These are phyloP conservation scores for Megalurothrips usitatus DNA, from an alignment of 2,888 invertebrate species.

Conservation along the genomic window DNA sequence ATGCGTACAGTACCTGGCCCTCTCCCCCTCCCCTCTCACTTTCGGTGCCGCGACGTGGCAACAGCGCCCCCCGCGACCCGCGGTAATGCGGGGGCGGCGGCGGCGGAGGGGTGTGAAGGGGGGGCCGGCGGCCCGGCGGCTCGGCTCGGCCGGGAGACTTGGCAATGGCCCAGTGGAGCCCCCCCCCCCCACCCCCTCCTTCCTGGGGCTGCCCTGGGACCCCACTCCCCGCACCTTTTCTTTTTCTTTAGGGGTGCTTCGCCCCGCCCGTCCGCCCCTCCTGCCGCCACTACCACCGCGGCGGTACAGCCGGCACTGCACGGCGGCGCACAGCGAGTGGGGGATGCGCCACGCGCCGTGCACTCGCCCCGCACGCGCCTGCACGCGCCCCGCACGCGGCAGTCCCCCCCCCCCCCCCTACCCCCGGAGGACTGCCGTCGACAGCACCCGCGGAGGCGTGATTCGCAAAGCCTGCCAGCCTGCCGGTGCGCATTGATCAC, in stretches of 20 bases:
- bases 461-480: too few relatives aligned
- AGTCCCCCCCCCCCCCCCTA: too few relatives aligned
- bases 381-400: not conserved
- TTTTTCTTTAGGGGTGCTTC: not conserved
- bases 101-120: not conserved
- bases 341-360: not conserved
- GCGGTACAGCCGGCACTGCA: not conserved
- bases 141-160: not conserved
- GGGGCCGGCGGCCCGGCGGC: not conserved
- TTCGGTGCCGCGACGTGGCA: constrained; percentile 6
- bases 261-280: not conserved
- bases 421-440: too few relatives aligned
- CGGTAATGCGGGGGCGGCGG: constrained; percentile 1
- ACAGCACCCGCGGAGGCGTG: too few relatives aligned
- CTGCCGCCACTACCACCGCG: not conserved
- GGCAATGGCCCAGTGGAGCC: constrained; percentile 15
- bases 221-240: not conserved
- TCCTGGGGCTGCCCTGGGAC: too few relatives aligned
- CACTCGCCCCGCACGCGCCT: not conserved
- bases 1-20: not conserved
- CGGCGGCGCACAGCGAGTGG: not conserved
- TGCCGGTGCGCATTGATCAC: too few relatives aligned
- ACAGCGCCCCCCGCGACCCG: not conserved
- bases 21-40: constrained; percentile 8
- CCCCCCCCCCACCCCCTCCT: not conserved